Conservation (phyloP, 2,888 invertebrate genomes). For the Phengaris arion region DNA sequence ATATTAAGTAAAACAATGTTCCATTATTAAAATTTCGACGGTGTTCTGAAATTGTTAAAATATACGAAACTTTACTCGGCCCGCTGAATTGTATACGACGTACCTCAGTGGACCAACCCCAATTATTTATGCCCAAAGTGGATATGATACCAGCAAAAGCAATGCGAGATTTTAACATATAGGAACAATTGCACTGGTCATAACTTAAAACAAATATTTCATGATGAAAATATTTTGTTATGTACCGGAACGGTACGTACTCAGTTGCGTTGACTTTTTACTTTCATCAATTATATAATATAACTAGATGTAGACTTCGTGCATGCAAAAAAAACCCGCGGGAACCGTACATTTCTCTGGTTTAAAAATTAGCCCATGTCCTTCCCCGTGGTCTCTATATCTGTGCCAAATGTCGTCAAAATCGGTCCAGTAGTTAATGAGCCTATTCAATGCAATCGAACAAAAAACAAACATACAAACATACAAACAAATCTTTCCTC, state of each 20-base stretch:
- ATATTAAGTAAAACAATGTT: not conserved
- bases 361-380: too few species aligned
- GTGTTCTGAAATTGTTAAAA: not conserved
- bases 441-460: too few species aligned
- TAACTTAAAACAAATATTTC: constrained; percentile 8
- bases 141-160: constrained; percentile 5
- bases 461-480: too few species aligned
- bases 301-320: too few species aligned
- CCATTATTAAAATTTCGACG: not conserved
- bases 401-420: too few species aligned
- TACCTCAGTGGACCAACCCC: constrained; percentile 12
- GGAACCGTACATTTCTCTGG: too few species aligned
- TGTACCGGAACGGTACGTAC: too few species aligned
- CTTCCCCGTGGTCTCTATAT: too few species aligned
- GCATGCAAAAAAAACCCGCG: too few species aligned
- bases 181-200: constrained; percentile 9
- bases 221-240: not conserved
- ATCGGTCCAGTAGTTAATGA: too few species aligned
- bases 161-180: not conserved
- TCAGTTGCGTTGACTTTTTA: not conserved
- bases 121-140: constrained; percentile 15
- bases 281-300: not conserved
- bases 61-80: constrained; percentile 1
- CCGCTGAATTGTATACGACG: constrained; percentile 1
- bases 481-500: too few species aligned